Evolutionary conservation across 2,888 invertebrate genomes (phyloP).

Genomic region (Acanthacorydalis orientalis): DNA sequence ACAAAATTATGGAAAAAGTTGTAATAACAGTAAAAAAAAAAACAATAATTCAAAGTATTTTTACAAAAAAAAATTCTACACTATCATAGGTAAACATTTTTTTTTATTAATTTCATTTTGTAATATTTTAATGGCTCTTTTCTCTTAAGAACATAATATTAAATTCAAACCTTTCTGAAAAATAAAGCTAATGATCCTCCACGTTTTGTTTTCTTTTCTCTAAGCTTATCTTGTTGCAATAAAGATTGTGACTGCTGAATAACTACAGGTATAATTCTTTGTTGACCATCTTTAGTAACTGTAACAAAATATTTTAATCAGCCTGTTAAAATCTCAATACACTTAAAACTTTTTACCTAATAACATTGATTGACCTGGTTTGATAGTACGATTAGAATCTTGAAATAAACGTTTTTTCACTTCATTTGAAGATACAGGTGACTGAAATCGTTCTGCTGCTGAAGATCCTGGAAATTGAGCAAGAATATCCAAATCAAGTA

Average conservation of each 20-base stretch:
- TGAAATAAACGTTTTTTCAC: slow-evolving; percentile 24
- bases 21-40: too few species aligned
- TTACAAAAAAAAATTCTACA: too few species aligned
- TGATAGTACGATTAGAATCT: slow-evolving; percentile 24
- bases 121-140: too few species aligned
- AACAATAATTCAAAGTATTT: too few species aligned
- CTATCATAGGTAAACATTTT: too few species aligned
- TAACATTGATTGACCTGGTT: slow-evolving; percentile 34
- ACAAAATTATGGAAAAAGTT: too few species aligned
- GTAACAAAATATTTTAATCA: neutral
- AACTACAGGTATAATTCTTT: slow-evolving; percentile 5
- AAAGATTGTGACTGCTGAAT: slow-evolving; percentile 1
- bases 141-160: slow-evolving; percentile 2
- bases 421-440: slow-evolving; percentile 37
- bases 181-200: slow-evolving; percentile 59
- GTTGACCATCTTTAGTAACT: neutral
- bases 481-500: too few species aligned
- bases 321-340: too few species aligned
- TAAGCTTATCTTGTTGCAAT: slow-evolving; percentile 9
- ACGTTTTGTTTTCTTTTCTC: slow-evolving; percentile 30
- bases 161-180: slow-evolving; percentile 58
- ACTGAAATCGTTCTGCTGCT: slow-evolving; percentile 45
- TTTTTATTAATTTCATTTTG: neutral
- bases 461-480: slow-evolving; percentile 38
- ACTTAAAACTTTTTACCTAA: too few species aligned